Base-by-base conservation (phyloP, 2,888 invertebrate genomes). In the Drosophila helvetica region DNA sequence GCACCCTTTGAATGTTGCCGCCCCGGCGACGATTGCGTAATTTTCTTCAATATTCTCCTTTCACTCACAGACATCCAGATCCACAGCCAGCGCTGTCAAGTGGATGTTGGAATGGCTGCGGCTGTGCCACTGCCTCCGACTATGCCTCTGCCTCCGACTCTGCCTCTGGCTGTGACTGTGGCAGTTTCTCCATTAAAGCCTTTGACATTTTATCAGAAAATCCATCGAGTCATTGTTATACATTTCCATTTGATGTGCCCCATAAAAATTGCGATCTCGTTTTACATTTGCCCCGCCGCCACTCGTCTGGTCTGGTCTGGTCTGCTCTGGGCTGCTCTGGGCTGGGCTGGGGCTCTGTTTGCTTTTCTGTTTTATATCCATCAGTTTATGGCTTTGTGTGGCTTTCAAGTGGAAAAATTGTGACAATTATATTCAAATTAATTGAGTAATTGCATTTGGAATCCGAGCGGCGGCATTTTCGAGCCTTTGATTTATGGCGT, bases 351-450 rank as follows among this genome's bases (percentile, higher is more conserved):
- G 54, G 33, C 43, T 61, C 43, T 61, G 45, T 62, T 45, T 65
- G 59, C 8, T 0, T 58, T 57, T 79, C 77, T 82, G 77, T 74
- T 88, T 79, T 75, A 68, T 78, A 66, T 86, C 84, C 81, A 72
- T 71, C 62, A 75, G 61, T 59, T 74, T 61, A 46, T 67, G 54
- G 60, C 63, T 78, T 77, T 79, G 78, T 73, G 77, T 59, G 77
- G 74, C 75, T 77, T 75, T 90, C 87, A 90, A 90, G 88, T 90
- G 89, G 87, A 77, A 12, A 80, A 79, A 86, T 79, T 89, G 79
- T 82, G 90, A 90, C 90, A 90, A 90, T 90, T 90, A 90, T 89
- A 88, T 83, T 80, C 75, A 77, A 89, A 90, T 90, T 90, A 90
- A 90, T 90, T 85, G 77, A 77, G 85, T 84, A 86, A 88, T 88